Evolutionary conservation across 2,888 invertebrate genomes (phyloP).

Genomic region (Tetramorium bicarinatum): DNA sequence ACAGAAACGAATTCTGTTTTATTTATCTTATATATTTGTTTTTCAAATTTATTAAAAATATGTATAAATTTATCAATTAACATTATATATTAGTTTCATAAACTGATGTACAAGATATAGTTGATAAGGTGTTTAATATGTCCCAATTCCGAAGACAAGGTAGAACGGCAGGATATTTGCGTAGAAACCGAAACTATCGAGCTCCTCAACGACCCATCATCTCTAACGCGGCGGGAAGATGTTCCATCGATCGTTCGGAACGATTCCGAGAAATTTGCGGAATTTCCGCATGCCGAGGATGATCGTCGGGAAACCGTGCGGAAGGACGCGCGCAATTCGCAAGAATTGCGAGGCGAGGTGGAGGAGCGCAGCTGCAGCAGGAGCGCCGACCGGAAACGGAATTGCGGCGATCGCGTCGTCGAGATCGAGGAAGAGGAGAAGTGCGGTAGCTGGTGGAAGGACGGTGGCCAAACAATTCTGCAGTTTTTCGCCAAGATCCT

Average conservation of each 20-base stretch:
- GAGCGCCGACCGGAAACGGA: conserved; percentile 28
- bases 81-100: neutral
- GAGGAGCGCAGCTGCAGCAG: neutral
- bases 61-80: neutral
- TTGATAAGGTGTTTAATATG: conserved; percentile 64
- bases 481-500: conserved; percentile 65
- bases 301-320: conserved; percentile 5
- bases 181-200: conserved; percentile 46
- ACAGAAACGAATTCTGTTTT: neutral
- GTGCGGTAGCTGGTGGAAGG: conserved; percentile 58
- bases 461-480: conserved; percentile 56
- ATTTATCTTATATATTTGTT: neutral
- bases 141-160: conserved; percentile 18
- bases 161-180: conserved; percentile 37
- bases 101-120: conserved; percentile 35
- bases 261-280: neutral
- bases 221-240: neutral
- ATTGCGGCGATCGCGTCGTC: neutral
- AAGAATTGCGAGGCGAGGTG: conserved; percentile 7
- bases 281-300: conserved; percentile 26
- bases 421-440: conserved; percentile 19
- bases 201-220: neutral
- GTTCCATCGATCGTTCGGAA: neutral
- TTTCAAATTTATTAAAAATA: neutral
- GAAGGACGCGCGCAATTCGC: conserved; percentile 5